Evolutionary conservation across 2,888 invertebrate species (phyloP), one percentile per base, ranked within the genome.

Genomic region (Clusia tigrina): DNA sequence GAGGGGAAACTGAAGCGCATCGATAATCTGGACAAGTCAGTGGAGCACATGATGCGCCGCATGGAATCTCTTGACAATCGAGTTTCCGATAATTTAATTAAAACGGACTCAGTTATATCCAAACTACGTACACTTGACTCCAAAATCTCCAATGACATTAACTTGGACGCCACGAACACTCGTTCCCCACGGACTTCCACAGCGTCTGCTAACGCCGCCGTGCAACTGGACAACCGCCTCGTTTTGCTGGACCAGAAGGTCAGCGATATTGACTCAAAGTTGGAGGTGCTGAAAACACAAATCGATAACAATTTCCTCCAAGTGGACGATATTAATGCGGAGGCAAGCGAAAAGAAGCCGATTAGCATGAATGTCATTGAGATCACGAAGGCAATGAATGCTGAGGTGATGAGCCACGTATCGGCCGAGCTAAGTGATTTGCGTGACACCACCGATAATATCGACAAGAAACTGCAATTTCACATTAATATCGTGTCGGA

Each of bases 1-100:
- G 94, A 95, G 82, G 92, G 93, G 3, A 94, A 94, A 85, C 85
- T 95, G 15, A 93, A 94, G 80, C 87, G 94, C 71, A 93, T 95
- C 78, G 94, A 94, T 78, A 94, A 93, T 81, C 84, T 94, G 62
- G 94, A 95, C 82, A 91, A 92, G 82, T 93, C 94, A 0, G 92
- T 94, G 1, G 94, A 94, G 78, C 92, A 93, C 78, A 84, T 95
- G 63, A 93, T 93, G 92, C 86, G 93, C 71, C 86, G 93, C 76
- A 92, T 95, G 6, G 94, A 94, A 84, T 89, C 89, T 1, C 84
- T 95, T 53, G 94, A 94, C 81, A 90, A 90, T 10, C 87, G 93
- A 61, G 91, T 94, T 0, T 91, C 90, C 70, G 92, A 92, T 78
- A 94, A 93, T 81, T 91, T 93, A 69, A 89, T 90, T 71, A 93